Base-by-base conservation (phyloP, 1,140 invertebrate species). In the Popillia japonica region DNA sequence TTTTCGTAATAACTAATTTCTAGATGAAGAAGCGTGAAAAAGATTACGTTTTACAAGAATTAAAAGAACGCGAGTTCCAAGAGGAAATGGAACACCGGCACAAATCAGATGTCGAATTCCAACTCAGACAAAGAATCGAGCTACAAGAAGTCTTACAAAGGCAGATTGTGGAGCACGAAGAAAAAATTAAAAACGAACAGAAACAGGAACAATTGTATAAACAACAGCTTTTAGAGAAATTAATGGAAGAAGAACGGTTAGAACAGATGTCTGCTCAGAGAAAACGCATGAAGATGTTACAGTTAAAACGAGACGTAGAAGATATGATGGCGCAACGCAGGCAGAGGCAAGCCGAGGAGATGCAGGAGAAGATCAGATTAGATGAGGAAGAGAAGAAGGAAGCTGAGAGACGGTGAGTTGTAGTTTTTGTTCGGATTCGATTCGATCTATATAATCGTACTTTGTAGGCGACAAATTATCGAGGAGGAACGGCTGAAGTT, bases 401-500 rank as follows among this genome's bases (percentile, higher is more conserved):
- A 80, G 81, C 81, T 48, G 81, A 84, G 73, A 80, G 84, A 77
- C 85, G 86, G 86, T 68, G 27, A 23, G 11, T 27, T 34, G 4
- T 61, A 61, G 20, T 68, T 68, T 23, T 68, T 27, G 22, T 22
- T 17, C 34, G 2, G 3, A 55, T 44, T 23, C 3, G 10, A 77
- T 76, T 76, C 14, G 11, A 34, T 77, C 0, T 48, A n/a, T 23
- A 3, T 68, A 22, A 55, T 55, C 72, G 78, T 44, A 81, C 72
- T 77, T 79, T 79, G 84, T 75, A 88, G 87, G 77, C 80, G 77
- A 79, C 79, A 82, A 74, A 80, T 86, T 34, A 85, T 89, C 61
- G 86, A 88, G 81, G 86, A 88, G 78, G 88, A 89, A 82, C 79
- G 87, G 27, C 75, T 86, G 14, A 81, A 80, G 41, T 80, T 89